Conservation (phyloP, 2,797 vertebrate genomes). For the Poecilia gillii region DNA sequence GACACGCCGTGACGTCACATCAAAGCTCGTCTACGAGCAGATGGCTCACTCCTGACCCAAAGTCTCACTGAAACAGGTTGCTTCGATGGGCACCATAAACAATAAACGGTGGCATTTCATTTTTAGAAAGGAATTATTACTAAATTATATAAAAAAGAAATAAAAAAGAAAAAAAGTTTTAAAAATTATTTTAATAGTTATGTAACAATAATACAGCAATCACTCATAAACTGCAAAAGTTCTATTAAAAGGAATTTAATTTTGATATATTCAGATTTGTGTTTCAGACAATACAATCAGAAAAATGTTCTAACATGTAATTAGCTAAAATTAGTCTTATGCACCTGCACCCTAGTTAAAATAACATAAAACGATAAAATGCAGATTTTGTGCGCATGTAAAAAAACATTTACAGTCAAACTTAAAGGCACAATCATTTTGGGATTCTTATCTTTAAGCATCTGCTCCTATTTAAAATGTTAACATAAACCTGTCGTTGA, state of each 20-base stretch:
- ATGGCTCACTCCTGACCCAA: neutral
- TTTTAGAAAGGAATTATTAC: neutral
- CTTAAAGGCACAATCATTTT: neutral
- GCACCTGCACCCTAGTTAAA: neutral
- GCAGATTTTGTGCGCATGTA: neutral
- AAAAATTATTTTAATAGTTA: neutral
- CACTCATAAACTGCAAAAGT: neutral
- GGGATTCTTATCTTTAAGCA: neutral
- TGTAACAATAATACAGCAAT: neutral
- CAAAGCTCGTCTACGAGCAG: slow-evolving; percentile 29
- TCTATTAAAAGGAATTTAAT: neutral
- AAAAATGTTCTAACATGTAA: too few species aligned
- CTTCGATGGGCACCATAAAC: neutral
- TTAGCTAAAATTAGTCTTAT: neutral
- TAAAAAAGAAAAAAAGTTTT: too few species aligned
- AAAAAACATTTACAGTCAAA: neutral
- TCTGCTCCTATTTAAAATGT: neutral
- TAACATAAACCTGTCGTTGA: neutral
- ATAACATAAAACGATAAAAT: neutral
- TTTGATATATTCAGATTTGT: neutral
- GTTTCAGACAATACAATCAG: neutral
- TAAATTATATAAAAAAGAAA: neutral
- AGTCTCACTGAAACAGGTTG: neutral
- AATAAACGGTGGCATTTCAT: neutral
- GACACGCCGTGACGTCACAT: slow-evolving; percentile 20